Evolutionary conservation across 1,140 invertebrate species (phyloP).

Genomic region (Chironomus tepperi): DNA sequence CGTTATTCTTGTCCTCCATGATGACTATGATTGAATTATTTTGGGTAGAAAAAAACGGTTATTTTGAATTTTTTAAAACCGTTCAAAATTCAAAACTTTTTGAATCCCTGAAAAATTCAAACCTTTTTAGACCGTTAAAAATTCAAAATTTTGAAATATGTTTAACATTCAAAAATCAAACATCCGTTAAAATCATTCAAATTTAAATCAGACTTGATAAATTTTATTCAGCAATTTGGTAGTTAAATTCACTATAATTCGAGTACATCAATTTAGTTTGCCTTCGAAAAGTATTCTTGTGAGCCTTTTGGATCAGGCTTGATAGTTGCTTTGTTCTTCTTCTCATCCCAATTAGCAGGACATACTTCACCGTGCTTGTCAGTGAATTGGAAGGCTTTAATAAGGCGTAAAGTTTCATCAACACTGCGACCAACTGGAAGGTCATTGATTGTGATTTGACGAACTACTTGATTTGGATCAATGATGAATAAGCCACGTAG

Average conservation of each 20-base stretch:
- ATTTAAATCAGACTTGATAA: too few species aligned
- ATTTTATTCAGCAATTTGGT: too few species aligned
- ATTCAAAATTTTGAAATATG: too few species aligned
- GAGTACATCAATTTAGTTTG: slow-evolving; percentile 35
- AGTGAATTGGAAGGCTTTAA: slow-evolving; percentile 89
- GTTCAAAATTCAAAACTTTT: too few species aligned
- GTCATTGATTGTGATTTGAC: slow-evolving; percentile 79
- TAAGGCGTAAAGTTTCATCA: slow-evolving; percentile 78
- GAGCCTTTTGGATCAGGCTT: slow-evolving; percentile 73
- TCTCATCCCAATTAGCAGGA: slow-evolving; percentile 76
- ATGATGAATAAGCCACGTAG: slow-evolving; percentile 65
- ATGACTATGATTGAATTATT: not conserved
- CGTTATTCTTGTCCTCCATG: not conserved
- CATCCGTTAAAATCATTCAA: too few species aligned
- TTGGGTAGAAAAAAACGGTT: not conserved
- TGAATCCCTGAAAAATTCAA: too few species aligned
- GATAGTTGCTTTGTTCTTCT: slow-evolving; percentile 64
- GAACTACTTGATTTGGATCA: slow-evolving; percentile 50
- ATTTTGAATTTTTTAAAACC: not conserved
- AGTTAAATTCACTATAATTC: not conserved
- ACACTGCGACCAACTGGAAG: slow-evolving; percentile 88
- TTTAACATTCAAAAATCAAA: too few species aligned
- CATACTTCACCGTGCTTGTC: slow-evolving; percentile 92
- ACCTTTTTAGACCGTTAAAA: too few species aligned
- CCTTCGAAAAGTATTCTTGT: slow-evolving; percentile 65